These are phyloP conservation scores for Cantharis lateralis DNA, from an alignment of 2,888 invertebrate species.

Conservation along the genomic window DNA sequence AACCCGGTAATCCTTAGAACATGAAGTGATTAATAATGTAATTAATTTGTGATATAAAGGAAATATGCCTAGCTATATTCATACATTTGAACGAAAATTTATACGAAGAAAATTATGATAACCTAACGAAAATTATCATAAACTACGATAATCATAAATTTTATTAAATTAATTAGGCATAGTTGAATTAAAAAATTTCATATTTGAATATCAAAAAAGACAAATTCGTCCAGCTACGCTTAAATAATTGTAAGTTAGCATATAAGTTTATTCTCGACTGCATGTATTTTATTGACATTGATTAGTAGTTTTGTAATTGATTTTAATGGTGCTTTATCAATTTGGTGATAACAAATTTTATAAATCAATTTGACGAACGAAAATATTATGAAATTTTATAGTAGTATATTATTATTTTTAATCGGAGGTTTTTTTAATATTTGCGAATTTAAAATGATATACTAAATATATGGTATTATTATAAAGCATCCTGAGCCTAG, in stretches of 20 bases:
- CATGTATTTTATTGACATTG: not conserved
- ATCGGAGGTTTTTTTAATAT: not conserved
- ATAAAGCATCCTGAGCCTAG: not conserved
- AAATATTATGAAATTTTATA: not conserved
- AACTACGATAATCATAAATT: not conserved
- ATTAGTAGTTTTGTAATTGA: not conserved
- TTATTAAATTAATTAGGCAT: not conserved
- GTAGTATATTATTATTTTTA: not conserved
- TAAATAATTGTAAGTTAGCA: conserved; percentile 26
- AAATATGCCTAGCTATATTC: not conserved
- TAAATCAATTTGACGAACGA: not conserved
- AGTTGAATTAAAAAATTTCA: not conserved
- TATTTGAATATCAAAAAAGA: conserved; percentile 5
- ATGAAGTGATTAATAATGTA: not conserved
- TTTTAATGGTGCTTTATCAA: not conserved
- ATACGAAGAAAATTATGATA: not conserved
- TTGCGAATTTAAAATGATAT: not conserved
- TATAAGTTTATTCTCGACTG: conserved; percentile 16
- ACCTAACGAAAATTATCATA: not conserved
- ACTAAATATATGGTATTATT: not conserved
- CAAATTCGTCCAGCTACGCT: conserved; percentile 30
- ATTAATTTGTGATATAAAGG: not conserved
- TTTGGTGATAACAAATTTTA: not conserved
- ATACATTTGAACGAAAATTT: not conserved
- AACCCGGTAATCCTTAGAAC: not conserved